Conservation (phyloP, 2,888 invertebrate genomes). For the Dicyrtomina minuta region DNA sequence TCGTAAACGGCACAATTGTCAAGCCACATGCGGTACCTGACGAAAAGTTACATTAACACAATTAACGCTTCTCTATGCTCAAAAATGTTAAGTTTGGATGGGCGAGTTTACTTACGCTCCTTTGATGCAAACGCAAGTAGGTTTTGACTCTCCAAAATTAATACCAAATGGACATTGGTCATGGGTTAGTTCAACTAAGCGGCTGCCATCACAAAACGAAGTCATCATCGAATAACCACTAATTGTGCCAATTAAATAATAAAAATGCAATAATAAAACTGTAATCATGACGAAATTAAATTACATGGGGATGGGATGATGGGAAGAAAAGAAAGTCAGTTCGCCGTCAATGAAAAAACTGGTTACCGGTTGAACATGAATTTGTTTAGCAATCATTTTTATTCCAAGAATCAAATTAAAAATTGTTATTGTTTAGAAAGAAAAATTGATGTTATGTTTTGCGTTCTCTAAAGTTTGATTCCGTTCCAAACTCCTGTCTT, state of each 20-base stretch:
- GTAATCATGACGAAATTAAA: neutral
- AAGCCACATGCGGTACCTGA: slow-evolving; percentile 20
- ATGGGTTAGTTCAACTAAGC: slow-evolving; percentile 12
- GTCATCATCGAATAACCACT: slow-evolving; percentile 17
- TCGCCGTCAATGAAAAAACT: no score
- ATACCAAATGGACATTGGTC: slow-evolving; percentile 32
- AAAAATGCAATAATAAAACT: slow-evolving; percentile 7
- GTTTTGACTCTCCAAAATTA: slow-evolving; percentile 27
- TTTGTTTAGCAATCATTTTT: slow-evolving; percentile 11
- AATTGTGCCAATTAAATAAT: slow-evolving; percentile 6
- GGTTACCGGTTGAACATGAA: no score
- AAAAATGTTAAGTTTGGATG: no score
- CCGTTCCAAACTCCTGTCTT: slow-evolving; percentile 57
- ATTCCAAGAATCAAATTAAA: slow-evolving; percentile 16
- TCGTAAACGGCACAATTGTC: slow-evolving; percentile 19
- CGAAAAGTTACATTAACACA: neutral
- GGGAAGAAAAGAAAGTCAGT: no score
- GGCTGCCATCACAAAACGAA: slow-evolving; percentile 20
- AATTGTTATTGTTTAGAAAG: neutral
- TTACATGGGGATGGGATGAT: no score
- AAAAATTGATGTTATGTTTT: neutral
- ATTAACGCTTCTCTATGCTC: no score
- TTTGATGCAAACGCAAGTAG: slow-evolving; percentile 23
- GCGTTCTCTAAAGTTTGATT: slow-evolving; percentile 39
- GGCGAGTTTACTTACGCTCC: slow-evolving; percentile 23